phyloP scores from a whole-genome alignment of 2,113 vertebrate genomes.

The Saccopteryx leptura region DNA sequence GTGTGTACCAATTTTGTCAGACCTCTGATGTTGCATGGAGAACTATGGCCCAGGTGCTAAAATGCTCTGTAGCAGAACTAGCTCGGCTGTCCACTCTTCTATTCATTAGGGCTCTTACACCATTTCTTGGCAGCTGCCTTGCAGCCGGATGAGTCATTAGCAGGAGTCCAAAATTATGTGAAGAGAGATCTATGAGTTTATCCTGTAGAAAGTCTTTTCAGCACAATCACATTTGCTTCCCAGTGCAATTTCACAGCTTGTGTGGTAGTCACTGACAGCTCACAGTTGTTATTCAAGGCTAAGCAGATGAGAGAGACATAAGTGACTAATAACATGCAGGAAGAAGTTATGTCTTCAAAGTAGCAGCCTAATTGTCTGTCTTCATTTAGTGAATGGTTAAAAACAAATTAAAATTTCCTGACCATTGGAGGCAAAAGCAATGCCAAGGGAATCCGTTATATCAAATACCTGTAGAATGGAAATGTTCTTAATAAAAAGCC shows the following conservation, averaged over 20 bases:
- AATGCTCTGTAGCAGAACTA: neutral
- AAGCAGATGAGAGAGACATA: conserved; percentile 59
- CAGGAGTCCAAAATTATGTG: neutral
- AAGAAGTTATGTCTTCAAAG: conserved; percentile 62
- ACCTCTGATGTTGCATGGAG: neutral
- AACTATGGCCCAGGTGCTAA: neutral
- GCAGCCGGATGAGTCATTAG: neutral
- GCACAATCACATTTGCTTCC: conserved; percentile 9
- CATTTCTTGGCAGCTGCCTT: neutral
- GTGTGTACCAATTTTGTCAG: neutral
- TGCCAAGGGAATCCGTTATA: neutral
- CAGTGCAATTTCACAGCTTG: neutral
- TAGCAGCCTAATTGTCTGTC: conserved; percentile 64
- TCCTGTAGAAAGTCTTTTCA: conserved; percentile 46
- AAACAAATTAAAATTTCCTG: conserved; percentile 71
- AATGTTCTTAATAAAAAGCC: conserved; percentile 50
- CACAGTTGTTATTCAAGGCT: conserved; percentile 51
- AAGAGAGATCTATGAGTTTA: neutral
- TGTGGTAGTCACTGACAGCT: neutral
- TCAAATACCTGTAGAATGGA: neutral
- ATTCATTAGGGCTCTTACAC: conserved; percentile 17
- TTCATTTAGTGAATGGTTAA: conserved; percentile 52
- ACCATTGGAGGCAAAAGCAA: conserved; percentile 53
- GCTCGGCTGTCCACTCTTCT: neutral
- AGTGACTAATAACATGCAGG: conserved; percentile 18